These are phyloP conservation scores for Protodeltote pygarga DNA, from an alignment of 2,888 invertebrate genomes.

Conservation along the genomic window DNA sequence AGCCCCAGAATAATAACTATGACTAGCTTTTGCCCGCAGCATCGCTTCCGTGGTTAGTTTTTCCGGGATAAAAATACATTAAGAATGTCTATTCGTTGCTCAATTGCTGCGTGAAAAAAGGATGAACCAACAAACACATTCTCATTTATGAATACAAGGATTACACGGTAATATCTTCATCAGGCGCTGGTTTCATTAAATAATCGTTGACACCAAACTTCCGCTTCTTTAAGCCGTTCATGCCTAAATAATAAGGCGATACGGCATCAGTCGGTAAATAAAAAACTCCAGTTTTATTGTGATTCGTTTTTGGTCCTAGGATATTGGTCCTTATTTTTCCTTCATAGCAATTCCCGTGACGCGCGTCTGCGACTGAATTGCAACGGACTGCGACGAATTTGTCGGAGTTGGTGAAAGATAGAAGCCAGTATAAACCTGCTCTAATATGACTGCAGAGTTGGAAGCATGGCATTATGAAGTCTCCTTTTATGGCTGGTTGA, in stretches of 20 bases:
- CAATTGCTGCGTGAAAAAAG: no score
- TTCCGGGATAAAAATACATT: no score
- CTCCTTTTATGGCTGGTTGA: constrained; percentile 65
- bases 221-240: constrained; percentile 61
- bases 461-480: constrained; percentile 75
- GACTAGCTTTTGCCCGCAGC: no score
- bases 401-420: constrained; percentile 62
- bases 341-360: constrained; percentile 70
- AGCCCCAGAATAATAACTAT: no score
- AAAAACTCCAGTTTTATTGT: constrained; percentile 71
- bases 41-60: no score
- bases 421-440: constrained; percentile 69
- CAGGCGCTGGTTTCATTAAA: constrained; percentile 64
- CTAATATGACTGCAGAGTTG: constrained; percentile 76
- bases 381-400: constrained; percentile 71
- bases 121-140: no score
- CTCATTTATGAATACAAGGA: no score
- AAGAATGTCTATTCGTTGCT: no score
- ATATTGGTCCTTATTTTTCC: constrained; percentile 56
- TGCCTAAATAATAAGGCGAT: constrained; percentile 68
- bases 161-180: constrained; percentile 60
- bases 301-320: constrained; percentile 73
- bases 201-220: constrained; percentile 65
- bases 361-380: constrained; percentile 61
- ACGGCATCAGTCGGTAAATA: constrained; percentile 69